These are phyloP conservation scores for Porites lobata DNA, from an alignment of 92 coral and sea anemone species.

Conservation along the genomic window DNA sequence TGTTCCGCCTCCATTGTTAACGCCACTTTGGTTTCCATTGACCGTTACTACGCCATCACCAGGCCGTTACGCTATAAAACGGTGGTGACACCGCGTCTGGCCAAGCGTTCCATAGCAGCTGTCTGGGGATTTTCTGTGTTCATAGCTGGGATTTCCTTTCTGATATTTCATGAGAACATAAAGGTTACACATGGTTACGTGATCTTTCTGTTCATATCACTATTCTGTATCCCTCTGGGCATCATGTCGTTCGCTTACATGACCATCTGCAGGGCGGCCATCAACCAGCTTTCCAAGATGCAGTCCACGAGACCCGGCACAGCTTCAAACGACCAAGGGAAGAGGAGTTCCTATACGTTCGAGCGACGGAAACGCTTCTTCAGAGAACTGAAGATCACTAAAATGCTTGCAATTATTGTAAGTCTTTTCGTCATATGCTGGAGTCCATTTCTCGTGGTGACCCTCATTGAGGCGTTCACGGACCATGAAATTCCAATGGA, in stretches of 20 bases:
- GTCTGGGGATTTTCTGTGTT: conserved; percentile 75
- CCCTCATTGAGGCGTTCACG: conserved; percentile 75
- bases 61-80: conserved; percentile 82
- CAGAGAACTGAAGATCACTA: conserved; percentile 87
- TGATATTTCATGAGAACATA: conserved; percentile 66
- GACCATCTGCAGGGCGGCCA: conserved; percentile 89
- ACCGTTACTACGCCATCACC: conserved; percentile 86
- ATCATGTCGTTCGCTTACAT: conserved; percentile 85
- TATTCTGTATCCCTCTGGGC: conserved; percentile 78
- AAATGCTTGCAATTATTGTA: conserved; percentile 81
- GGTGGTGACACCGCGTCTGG: conserved; percentile 82
- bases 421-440: conserved; percentile 85
- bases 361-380: conserved; percentile 87
- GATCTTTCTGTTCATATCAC: conserved; percentile 68
- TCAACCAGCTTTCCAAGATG: conserved; percentile 85
- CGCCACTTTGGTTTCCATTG: conserved; percentile 86
- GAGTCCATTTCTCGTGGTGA: conserved; percentile 81
- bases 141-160: conserved; percentile 71
- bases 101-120: conserved; percentile 74
- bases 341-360: conserved; percentile 31
- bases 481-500: conserved; percentile 45
- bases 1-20: conserved; percentile 83
- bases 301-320: conserved; percentile 50
- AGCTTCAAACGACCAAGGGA: conserved; percentile 28
- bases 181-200: conserved; percentile 60